phyloP scores from a whole-genome alignment of 2,888 invertebrate genomes.

The Phorcus lineatus region DNA sequence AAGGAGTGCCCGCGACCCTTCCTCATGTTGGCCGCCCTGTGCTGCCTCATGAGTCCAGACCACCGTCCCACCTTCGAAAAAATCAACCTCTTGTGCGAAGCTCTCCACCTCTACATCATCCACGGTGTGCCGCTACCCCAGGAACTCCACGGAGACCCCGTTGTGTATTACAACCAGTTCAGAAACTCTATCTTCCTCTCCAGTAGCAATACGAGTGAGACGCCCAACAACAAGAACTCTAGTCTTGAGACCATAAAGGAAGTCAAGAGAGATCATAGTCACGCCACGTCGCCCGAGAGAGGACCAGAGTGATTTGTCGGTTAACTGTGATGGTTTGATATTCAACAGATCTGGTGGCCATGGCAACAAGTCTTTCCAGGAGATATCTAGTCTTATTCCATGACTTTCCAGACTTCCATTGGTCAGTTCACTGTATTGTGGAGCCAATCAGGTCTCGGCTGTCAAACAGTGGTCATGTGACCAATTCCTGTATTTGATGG shows the following conservation, averaged over 20 bases:
- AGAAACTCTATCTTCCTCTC: slow-evolving; percentile 33
- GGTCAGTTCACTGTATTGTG: too few species aligned
- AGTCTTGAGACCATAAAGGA: slow-evolving; percentile 7
- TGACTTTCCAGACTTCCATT: too few species aligned
- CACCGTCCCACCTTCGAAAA: slow-evolving; percentile 92
- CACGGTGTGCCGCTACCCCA: slow-evolving; percentile 59
- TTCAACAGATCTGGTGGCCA: too few species aligned
- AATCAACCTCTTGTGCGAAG: slow-evolving; percentile 87
- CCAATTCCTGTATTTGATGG: too few species aligned
- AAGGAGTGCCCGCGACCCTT: slow-evolving; percentile 88
- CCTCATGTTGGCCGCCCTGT: slow-evolving; percentile 90
- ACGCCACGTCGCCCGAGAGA: not conserved
- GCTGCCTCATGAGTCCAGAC: slow-evolving; percentile 93
- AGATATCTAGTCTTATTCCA: too few species aligned
- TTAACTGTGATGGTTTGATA: too few species aligned
- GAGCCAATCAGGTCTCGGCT: too few species aligned
- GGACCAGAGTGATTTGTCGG: not conserved
- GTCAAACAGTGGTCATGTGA: too few species aligned
- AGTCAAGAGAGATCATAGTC: not conserved
- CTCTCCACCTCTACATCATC: slow-evolving; percentile 60
- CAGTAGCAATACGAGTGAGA: not conserved
- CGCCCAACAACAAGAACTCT: not conserved
- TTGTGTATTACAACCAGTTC: slow-evolving; percentile 40
- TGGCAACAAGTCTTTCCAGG: too few species aligned
- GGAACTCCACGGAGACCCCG: slow-evolving; percentile 62